A percentile compares a stretch with the other conserved stretches of the same genome.
Evolutionary conservation across 2,888 invertebrate genomes (phyloP).

Genomic region (Baronia brevicornis): DNA sequence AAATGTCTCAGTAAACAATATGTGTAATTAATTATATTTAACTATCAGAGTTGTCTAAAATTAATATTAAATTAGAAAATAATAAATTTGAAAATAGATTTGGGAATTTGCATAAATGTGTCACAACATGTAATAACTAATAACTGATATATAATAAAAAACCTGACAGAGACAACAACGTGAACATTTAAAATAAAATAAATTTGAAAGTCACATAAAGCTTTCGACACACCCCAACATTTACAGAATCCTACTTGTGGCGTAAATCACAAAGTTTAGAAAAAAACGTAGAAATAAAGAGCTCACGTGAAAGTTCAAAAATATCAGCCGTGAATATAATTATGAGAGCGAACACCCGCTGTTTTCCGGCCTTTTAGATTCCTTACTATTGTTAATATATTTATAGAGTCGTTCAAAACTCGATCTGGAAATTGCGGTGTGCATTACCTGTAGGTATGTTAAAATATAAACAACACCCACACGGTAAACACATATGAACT

Average conservation of each 20-base stretch:
- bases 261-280: slow-evolving; percentile 70
- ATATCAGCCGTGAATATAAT: slow-evolving; percentile 73
- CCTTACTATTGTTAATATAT: slow-evolving; percentile 39
- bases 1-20: too few relatives aligned
- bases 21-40: too few relatives aligned
- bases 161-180: slow-evolving; percentile 32
- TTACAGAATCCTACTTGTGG: slow-evolving; percentile 53
- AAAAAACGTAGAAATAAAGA: slow-evolving; percentile 66
- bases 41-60: too few relatives aligned
- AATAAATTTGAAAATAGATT: too few relatives aligned
- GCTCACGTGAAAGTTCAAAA: slow-evolving; percentile 71
- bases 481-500: too few relatives aligned
- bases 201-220: slow-evolving; percentile 58
- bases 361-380: slow-evolving; percentile 54
- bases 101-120: too few relatives aligned
- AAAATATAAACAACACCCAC: too few relatives aligned
- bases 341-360: slow-evolving; percentile 69
- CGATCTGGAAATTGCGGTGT: slow-evolving; percentile 16
- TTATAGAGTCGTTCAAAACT: slow-evolving; percentile 17
- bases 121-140: slow-evolving; percentile 3
- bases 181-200: slow-evolving; percentile 63
- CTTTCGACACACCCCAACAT: slow-evolving; percentile 63
- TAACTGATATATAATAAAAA: slow-evolving; percentile 6
- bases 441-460: slow-evolving; percentile 1
- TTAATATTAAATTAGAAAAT: too few relatives aligned